These are phyloP conservation scores for Nettapus auritus DNA, from an alignment of 2,113 vertebrate genomes.

Conservation along the genomic window DNA sequence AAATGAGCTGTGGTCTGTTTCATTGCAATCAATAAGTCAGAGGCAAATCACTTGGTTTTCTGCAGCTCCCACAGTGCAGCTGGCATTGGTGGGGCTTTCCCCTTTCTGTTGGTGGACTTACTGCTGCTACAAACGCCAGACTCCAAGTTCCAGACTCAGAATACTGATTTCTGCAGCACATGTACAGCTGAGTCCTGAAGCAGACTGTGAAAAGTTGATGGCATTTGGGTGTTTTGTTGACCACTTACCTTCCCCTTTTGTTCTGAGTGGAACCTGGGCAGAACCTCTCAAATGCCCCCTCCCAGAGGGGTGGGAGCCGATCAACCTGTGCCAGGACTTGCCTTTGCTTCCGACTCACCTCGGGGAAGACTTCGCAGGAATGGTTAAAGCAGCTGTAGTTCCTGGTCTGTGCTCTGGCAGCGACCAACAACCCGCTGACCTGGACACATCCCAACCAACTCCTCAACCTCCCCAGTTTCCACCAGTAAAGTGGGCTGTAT, in stretches of 20 bases:
- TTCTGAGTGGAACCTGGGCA: rapidly evolving
- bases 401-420: neutral
- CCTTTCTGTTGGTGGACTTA: rapidly evolving
- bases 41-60: neutral
- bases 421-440: neutral
- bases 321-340: neutral
- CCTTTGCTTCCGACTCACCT: neutral
- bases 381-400: rapidly evolving
- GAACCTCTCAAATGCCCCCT: neutral
- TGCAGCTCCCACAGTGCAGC: neutral
- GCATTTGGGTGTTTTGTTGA: neutral
- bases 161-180: neutral
- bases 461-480: neutral
- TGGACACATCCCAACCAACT: rapidly evolving
- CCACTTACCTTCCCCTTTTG: too few species aligned
- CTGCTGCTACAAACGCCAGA: neutral
- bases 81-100: neutral
- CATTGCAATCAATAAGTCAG: neutral
- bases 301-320: neutral
- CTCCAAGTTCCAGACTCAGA: neutral
- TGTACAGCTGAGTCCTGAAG: neutral
- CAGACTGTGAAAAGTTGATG: rapidly evolving
- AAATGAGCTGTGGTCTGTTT: neutral
- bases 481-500: rapidly evolving
- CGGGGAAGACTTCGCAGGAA: neutral